Conservation (phyloP, 2,888 invertebrate genomes). For the Caenorhabditis plicata region DNA sequence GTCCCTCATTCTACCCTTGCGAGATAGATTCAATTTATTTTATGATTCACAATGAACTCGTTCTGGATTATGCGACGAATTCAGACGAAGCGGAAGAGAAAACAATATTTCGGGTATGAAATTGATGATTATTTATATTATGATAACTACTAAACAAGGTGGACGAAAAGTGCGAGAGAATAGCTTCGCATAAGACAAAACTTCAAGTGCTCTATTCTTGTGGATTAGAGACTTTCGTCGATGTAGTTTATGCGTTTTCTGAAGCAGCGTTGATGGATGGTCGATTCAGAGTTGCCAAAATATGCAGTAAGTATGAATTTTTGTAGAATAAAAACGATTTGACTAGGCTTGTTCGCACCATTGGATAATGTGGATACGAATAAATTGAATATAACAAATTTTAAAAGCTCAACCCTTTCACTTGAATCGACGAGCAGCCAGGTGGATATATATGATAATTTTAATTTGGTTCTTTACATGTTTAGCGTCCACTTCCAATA, state of each 20-base stretch:
- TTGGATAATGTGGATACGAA: too few species aligned
- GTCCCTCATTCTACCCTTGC: slow-evolving; percentile 20
- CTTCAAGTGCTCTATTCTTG: slow-evolving; percentile 41
- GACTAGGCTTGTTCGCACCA: slow-evolving; percentile 26
- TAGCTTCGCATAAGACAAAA: slow-evolving; percentile 38
- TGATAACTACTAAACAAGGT: too few species aligned
- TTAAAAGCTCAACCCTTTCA: slow-evolving; percentile 15
- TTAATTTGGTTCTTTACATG: too few species aligned
- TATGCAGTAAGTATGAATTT: slow-evolving; percentile 15
- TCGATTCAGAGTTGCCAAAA: slow-evolving; percentile 12
- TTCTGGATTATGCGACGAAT: background rate
- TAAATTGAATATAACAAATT: too few species aligned
- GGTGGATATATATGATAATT: too few species aligned
- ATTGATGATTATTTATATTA: too few species aligned
- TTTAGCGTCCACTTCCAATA: slow-evolving; percentile 35
- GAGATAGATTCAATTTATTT: slow-evolving; percentile 37
- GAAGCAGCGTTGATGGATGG: slow-evolving; percentile 35
- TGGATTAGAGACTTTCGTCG: slow-evolving; percentile 37
- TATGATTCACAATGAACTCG: slow-evolving; percentile 30
- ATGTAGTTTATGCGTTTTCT: slow-evolving; percentile 39
- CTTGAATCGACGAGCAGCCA: too few species aligned
- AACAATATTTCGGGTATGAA: too few species aligned
- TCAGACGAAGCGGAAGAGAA: background rate
- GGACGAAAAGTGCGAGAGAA: slow-evolving; percentile 39
- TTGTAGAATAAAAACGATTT: too few species aligned